Evolutionary conservation across 2,113 vertebrate species (phyloP).

Genomic region (Collichthys lucidus): DNA sequence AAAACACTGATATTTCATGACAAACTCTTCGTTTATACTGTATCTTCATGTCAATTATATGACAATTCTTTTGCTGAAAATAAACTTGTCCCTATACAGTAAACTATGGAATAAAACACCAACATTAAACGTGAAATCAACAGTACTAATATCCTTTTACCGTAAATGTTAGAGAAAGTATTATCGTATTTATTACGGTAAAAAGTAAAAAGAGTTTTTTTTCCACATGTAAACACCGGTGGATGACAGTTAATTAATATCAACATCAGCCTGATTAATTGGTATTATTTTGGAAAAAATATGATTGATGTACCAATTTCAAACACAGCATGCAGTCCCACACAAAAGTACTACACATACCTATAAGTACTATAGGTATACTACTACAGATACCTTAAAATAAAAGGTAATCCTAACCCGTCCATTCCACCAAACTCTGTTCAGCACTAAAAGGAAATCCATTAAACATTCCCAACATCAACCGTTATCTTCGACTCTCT

Average conservation of each 20-base stretch:
- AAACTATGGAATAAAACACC: too few species aligned
- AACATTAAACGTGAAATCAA: too few species aligned
- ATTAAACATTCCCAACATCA: slow-evolving; percentile 1
- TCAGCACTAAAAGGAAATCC: slow-evolving; percentile 21
- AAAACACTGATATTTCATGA: too few species aligned
- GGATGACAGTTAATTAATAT: not conserved
- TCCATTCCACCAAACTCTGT: slow-evolving; percentile 5
- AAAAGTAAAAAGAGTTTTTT: too few species aligned
- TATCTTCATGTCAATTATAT: too few species aligned
- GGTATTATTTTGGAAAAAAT: not conserved
- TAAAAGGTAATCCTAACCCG: not conserved
- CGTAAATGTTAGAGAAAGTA: too few species aligned
- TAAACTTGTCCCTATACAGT: too few species aligned
- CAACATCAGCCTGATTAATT: not conserved
- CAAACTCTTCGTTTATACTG: too few species aligned
- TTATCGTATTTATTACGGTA: too few species aligned
- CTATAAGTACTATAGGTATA: not conserved
- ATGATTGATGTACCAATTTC: not conserved
- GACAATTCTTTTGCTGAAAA: too few species aligned
- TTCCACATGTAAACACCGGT: too few species aligned
- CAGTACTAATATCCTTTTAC: too few species aligned
- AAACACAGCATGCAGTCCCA: not conserved
- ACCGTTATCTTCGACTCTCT: slow-evolving; percentile 38
- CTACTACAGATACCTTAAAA: not conserved
- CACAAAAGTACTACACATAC: not conserved